Percentiles rank a stretch among this genome's conserved stretches.
Evolutionary conservation across 2,797 vertebrate genomes (phyloP).

Genomic region (Neopelma chrysocephalum): DNA sequence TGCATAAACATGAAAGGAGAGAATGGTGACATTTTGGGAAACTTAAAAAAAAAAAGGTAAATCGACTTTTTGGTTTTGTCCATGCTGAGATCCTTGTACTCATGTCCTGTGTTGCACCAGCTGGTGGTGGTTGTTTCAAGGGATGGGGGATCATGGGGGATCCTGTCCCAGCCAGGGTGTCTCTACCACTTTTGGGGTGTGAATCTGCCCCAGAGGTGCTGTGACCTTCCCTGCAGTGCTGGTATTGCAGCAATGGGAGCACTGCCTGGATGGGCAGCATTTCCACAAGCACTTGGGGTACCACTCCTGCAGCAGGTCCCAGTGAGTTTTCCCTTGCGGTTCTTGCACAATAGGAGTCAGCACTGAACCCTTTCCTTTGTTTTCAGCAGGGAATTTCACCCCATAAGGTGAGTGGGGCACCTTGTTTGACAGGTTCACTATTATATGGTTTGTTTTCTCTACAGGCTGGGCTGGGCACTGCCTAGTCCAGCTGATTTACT

Average conservation of each 20-base stretch:
- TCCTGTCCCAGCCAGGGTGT: background rate
- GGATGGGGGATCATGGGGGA: background rate
- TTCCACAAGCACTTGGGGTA: fast-evolving
- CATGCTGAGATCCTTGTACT: fast-evolving
- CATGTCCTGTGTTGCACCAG: background rate
- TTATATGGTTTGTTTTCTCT: background rate
- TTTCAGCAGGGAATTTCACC: background rate
- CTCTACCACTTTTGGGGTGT: fast-evolving
- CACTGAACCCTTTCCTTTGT: background rate
- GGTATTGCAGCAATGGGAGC: background rate
- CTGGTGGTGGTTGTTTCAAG: background rate
- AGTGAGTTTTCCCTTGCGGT: background rate
- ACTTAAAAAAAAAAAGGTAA: background rate
- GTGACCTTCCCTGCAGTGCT: fast-evolving
- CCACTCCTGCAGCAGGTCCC: background rate
- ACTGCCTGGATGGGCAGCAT: background rate
- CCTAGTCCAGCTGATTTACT: background rate
- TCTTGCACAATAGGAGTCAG: background rate
- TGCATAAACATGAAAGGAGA: background rate
- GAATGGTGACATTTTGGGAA: background rate
- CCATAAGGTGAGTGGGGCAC: fast-evolving
- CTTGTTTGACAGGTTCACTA: background rate
- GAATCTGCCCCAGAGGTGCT: background rate
- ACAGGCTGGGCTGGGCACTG: background rate
- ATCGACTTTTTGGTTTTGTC: background rate